Evolutionary conservation across 2,113 vertebrate species (phyloP), one percentile per base, ranked within the genome.

Genomic region (Campylorhamphus procurvoides): DNA sequence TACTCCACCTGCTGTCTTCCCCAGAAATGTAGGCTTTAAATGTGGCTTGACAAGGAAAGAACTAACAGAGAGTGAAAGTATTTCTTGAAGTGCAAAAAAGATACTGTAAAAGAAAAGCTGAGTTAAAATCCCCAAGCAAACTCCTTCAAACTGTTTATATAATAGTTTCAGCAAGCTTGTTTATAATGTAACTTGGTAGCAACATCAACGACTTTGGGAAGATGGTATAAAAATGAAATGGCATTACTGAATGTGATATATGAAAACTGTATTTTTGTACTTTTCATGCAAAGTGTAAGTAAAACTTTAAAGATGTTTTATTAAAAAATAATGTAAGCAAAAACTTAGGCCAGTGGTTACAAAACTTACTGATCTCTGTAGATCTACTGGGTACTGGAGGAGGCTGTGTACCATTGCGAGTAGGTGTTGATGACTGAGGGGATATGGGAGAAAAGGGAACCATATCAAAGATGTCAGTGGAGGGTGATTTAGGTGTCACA

Each of bases 381-480:
- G 99, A 98, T 97, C 98, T 97, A 74, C 97, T 98, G 77, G 98
- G 99, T 33, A 99, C 98, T 42, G 98, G 98, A 60, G 99, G 98
- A 63, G 98, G 98, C 59, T 99, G 98, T 52, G 98, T 99, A 91
- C 99, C 99, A 63, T 99, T 99, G 94, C 98, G 99, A 96, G 99
- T 98, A 91, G 97, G 98, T 64, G 97, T 93, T 77, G 99, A 98
- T 95, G 98, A 98, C 97, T 98, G 97, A 50, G 99, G 98, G 53
- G 99, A 98, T 91, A 98, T 95, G 16, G 99, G 98, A 83, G 99
- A 99, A 97, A 99, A 99, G 42, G 99, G 99, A 96, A 99, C 98
- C 99, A 99, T 99, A 98, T 99, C 99, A 90, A 99, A 99, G 91
- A 99, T 94, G 95, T 99, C 99, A 67, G 99, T 99, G 64, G 99